Evolutionary conservation across 2,113 vertebrate genomes (phyloP), one percentile per base, ranked within the genome.

Genomic region (Hiodon tergisus): DNA sequence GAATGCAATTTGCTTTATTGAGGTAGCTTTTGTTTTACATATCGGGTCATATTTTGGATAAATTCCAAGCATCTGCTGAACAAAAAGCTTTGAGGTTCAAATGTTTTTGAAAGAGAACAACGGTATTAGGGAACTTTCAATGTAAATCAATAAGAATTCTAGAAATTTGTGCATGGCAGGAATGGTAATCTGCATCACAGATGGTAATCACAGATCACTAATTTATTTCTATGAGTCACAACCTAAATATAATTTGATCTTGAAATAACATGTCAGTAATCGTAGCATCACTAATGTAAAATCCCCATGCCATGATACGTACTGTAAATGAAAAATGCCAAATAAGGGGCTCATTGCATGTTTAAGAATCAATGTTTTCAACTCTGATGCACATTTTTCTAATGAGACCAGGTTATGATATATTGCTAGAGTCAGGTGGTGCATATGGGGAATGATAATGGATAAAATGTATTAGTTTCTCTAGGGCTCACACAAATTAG

Each of bases 141-240:
- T n/a, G n/a, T n/a, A n/a, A n/a, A 72, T 77, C 72, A 77, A 77
- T 70, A 11, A 11, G 75, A 54, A 77, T 77, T 77, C 69, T 11
- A 51, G 31, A 11, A 47, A 77, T 68, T 48, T 59, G 46, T 68
- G 53, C 6, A 2, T 51, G 55, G 46, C 53, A 46, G 52, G 53
- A 62, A 48, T 11, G 17, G 13, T 14, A 68, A 58, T 68, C 46
- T 58, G 61, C 51, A 53, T 51, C 60, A 57, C 16, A 57, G 52
- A 77, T 72, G 69, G 53, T 9, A 66, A 72, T 77, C 50, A 47
- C 48, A 53, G 16, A 8, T 53, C 67, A 69, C 63, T 62, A 68
- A 69, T 69, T 69, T 31, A 31, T 31, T 31, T 69, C 67, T 69
- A 53, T 61, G 14, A 16, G 48, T 48, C 10, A 17, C 53, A 17